Evolutionary conservation across 1,140 invertebrate genomes (phyloP).

Genomic region (Bombus cullumanus): DNA sequence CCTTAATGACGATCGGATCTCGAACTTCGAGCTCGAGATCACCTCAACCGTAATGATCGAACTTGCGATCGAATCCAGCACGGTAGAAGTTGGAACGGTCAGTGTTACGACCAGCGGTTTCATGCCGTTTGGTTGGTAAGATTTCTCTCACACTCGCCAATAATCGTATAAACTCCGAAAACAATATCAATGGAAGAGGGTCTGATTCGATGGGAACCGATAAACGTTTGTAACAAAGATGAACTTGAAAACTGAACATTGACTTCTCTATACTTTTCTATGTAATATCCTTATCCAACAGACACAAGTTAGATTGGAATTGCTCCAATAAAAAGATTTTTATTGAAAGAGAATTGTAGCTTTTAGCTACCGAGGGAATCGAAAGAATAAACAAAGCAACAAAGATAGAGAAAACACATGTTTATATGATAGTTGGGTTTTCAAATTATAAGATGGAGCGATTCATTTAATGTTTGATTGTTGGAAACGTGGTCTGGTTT

Average conservation of each 20-base stretch:
- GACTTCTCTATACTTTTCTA: background rate
- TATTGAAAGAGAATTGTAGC: background rate
- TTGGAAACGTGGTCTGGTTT: background rate
- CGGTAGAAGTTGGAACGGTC: constrained; percentile 20
- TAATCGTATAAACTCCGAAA: background rate
- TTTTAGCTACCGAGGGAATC: background rate
- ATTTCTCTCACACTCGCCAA: background rate
- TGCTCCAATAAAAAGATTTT: background rate
- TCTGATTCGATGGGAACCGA: background rate
- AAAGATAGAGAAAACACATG: background rate
- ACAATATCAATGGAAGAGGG: background rate
- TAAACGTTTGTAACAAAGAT: background rate
- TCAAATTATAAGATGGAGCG: background rate
- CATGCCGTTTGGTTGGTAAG: background rate
- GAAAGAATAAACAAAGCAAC: background rate
- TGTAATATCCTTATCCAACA: background rate
- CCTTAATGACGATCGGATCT: constrained; percentile 12
- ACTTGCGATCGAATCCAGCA: constrained; percentile 24
- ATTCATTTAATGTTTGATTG: background rate
- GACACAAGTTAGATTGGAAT: background rate
- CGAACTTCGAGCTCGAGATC: background rate
- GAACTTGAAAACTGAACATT: background rate
- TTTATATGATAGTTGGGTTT: background rate
- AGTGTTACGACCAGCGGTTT: constrained; percentile 11
- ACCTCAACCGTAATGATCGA: constrained; percentile 21